Conservation (phyloP, 2,113 vertebrate genomes). For the Xenopus borealis region DNA sequence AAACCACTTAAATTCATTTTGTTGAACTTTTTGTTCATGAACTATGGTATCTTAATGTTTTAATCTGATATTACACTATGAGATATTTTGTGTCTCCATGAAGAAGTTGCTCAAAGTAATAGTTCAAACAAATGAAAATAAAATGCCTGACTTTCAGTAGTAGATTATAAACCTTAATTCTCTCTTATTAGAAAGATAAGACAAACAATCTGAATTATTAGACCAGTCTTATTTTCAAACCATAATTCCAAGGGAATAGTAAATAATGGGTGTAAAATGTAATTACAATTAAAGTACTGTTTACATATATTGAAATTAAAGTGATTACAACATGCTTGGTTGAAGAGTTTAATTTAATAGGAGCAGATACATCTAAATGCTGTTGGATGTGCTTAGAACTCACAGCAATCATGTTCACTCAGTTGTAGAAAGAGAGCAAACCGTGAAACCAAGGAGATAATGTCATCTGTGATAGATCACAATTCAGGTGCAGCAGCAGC, state of each 20-base stretch:
- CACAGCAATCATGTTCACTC: conserved; percentile 1
- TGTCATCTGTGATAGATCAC: neutral
- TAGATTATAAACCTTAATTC: neutral
- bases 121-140: no score
- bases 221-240: neutral
- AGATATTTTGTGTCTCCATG: no score
- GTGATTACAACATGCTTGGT: neutral
- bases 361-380: neutral
- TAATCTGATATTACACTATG: no score
- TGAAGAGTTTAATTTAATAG: conserved; percentile 9
- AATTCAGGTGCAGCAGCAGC: neutral
- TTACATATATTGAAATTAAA: neutral
- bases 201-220: neutral
- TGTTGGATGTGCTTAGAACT: neutral
- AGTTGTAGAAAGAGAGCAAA: neutral
- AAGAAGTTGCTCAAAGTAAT: no score
- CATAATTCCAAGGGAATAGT: neutral
- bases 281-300: neutral
- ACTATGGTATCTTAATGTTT: no score
- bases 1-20: no score
- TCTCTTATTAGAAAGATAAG: neutral
- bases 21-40: no score
- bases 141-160: no score
- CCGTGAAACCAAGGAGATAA: conserved; percentile 1
- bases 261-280: neutral